Conservation (phyloP, 2,888 invertebrate genomes). For the Scaptomyza cyrtandrae region DNA sequence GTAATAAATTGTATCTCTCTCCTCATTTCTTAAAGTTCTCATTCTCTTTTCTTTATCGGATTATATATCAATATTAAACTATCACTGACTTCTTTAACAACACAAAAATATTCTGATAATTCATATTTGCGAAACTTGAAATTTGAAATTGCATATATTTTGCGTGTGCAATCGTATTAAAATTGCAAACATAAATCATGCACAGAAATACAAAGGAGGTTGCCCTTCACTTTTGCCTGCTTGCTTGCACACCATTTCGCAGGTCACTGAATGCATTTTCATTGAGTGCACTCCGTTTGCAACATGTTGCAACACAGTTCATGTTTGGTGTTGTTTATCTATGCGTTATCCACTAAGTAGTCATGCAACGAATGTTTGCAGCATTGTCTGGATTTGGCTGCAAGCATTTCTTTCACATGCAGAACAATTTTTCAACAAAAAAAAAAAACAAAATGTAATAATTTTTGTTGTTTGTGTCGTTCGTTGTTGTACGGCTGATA, state of each 20-base stretch:
- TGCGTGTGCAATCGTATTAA: not conserved
- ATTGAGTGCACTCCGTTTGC: slow-evolving; percentile 13
- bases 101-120: not conserved
- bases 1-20: too few relatives aligned
- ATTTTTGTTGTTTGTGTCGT: slow-evolving; percentile 31
- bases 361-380: slow-evolving; percentile 46
- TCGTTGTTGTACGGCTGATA: slow-evolving; percentile 52
- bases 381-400: slow-evolving; percentile 36
- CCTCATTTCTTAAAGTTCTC: too few relatives aligned
- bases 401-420: slow-evolving; percentile 33
- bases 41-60: not conserved
- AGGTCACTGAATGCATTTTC: slow-evolving; percentile 14
- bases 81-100: not conserved
- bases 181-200: slow-evolving; percentile 9
- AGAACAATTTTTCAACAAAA: slow-evolving; percentile 50
- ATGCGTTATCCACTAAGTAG: slow-evolving; percentile 30
- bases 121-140: not conserved
- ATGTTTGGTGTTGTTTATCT: slow-evolving; percentile 27
- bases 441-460: slow-evolving; percentile 40
- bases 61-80: not conserved
- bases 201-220: not conserved
- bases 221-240: slow-evolving; percentile 2
- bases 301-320: slow-evolving; percentile 11
- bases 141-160: not conserved
- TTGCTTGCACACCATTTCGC: slow-evolving; percentile 3